Evolutionary conservation across 2,888 invertebrate species (phyloP), one percentile per base, ranked within the genome.

Genomic region (Agonopterix arenella): DNA sequence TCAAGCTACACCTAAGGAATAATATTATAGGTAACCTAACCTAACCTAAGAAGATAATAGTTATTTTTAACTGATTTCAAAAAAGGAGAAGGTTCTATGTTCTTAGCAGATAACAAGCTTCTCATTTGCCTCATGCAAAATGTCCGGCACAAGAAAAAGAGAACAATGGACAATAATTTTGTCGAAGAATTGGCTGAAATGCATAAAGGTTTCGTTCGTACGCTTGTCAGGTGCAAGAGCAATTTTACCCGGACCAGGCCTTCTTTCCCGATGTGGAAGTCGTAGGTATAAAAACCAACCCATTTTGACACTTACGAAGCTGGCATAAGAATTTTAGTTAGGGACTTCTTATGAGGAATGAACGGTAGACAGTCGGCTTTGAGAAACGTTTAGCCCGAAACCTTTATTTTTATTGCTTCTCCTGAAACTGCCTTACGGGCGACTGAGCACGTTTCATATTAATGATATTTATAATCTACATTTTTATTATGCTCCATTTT

Each of bases 161-260:
- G 40, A 40, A 36, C 48, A 44, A 18, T 28, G 16, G 11, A 47
- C 41, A 36, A 41, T 48, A 48, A 44, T 48, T 36, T 36, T 42
- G 44, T 8, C 44, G 36, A 11, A 18, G 37, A 37, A 44, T 43
- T 16, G 3, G 36, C 13, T 9, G 36, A 44, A 48, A 48, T 48
- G 48, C 46, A 49, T 43, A 51, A 48, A 48, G 46, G 41, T 46
- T 41, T 45, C 47, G 36, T 62, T 59, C 59, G 70, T 70, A 74
- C 66, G 69, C 78, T 65, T 59, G 77, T 78, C 84, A 82, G 82
- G 80, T 82, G 79, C 75, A 75, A 68, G 66, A 62, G 70, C 75
- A 73, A 80, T 82, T 78, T 69, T 60, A 62, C 49, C 48, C 49
- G 54, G 52, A 51, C 52, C 11, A 8, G 11, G 43, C 43, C 43